phyloP scores from a whole-genome alignment of 2,888 invertebrate genomes.

The Cheilosia vernalis region DNA sequence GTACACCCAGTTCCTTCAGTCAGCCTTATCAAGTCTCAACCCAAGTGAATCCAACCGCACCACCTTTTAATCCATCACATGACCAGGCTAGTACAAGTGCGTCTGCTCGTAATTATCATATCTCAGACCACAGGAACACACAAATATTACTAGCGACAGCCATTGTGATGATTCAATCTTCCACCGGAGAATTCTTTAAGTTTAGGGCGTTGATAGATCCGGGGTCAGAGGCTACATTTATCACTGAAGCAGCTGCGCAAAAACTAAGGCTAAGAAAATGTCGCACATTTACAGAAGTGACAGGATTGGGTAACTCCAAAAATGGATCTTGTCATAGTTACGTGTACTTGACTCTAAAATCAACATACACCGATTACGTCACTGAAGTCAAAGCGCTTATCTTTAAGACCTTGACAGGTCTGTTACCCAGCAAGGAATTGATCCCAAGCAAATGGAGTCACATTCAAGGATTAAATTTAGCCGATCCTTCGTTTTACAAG shows the following conservation, averaged over 20 bases:
- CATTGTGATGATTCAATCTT: background rate
- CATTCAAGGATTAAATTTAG: slow-evolving; percentile 16
- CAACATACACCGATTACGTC: slow-evolving; percentile 2
- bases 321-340: slow-evolving; percentile 6
- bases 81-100: background rate
- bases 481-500: slow-evolving; percentile 17
- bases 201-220: too few species aligned
- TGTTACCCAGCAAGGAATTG: slow-evolving; percentile 4
- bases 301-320: slow-evolving; percentile 13
- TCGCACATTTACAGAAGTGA: background rate
- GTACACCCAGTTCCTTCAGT: background rate
- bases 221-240: too few species aligned
- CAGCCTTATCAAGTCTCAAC: background rate
- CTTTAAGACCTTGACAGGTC: slow-evolving; percentile 6
- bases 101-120: slow-evolving; percentile 2
- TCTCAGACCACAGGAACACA: background rate
- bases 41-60: background rate
- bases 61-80: background rate
- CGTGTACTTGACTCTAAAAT: background rate
- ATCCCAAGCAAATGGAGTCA: slow-evolving; percentile 9
- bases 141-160: slow-evolving; percentile 15
- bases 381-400: slow-evolving; percentile 1
- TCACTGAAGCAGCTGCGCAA: too few species aligned
- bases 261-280: too few species aligned
- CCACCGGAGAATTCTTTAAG: too few species aligned